A percentile compares a stretch with the other conserved stretches of the same genome.
phyloP scores from a whole-genome alignment of 2,888 invertebrate species.

The Synergus itoensis region DNA sequence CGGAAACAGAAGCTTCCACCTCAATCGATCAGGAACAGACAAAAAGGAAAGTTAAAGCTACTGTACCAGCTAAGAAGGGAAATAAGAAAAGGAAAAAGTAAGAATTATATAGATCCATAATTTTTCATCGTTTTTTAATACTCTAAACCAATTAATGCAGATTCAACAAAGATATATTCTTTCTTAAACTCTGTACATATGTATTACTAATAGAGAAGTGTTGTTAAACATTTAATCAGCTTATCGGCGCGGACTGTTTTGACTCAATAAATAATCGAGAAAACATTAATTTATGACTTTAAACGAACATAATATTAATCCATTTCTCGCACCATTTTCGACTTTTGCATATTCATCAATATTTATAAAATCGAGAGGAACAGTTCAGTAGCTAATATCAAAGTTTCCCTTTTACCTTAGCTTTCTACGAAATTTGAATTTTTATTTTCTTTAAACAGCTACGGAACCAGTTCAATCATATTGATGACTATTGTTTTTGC shows the following conservation, averaged over 20 bases:
- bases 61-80: neutral
- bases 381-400: neutral
- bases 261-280: constrained; percentile 29
- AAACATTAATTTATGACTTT: constrained; percentile 2
- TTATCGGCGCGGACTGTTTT: neutral
- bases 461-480: neutral
- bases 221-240: neutral
- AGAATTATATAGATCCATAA: neutral
- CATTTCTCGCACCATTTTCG: neutral
- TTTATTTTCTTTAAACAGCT: neutral
- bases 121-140: constrained; percentile 25
- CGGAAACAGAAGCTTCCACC: neutral
- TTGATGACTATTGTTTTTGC: neutral
- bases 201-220: constrained; percentile 2
- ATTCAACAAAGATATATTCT: neutral
- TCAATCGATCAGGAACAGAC: constrained; percentile 6
- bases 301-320: neutral
- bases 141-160: neutral
- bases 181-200: constrained; percentile 23
- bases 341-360: neutral
- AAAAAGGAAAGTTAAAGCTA: constrained; percentile 41
- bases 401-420: constrained; percentile 16
- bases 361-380: neutral
- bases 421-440: neutral
- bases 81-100: constrained; percentile 41